A percentile compares a stretch with the other conserved stretches of the same genome.
Evolutionary conservation across 2,797 vertebrate genomes (phyloP).

Genomic region (Vipera latastei): DNA sequence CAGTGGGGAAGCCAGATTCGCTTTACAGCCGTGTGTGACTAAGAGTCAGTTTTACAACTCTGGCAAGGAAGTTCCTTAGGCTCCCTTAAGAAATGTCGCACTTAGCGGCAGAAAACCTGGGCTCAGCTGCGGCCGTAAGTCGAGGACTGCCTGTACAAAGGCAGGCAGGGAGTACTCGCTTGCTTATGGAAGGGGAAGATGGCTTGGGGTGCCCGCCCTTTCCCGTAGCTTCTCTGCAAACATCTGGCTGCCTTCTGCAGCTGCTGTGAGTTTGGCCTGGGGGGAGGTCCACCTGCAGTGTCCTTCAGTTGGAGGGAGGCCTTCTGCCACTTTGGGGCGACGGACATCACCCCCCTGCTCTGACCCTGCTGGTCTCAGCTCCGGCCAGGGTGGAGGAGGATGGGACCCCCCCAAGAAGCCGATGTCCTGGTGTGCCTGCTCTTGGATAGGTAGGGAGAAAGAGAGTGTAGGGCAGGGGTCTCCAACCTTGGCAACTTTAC

Average conservation of each 20-base stretch:
- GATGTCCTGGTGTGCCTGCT: background rate
- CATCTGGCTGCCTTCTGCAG: background rate
- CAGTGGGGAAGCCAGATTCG: background rate
- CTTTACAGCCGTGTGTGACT: background rate
- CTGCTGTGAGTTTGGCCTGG: background rate
- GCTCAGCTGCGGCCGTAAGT: background rate
- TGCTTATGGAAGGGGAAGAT: background rate
- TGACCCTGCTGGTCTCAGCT: background rate
- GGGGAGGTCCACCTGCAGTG: background rate
- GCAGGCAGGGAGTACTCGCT: background rate
- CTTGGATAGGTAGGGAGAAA: background rate
- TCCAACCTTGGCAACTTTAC: too few relatives aligned
- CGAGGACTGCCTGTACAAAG: background rate
- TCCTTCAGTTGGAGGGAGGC: background rate
- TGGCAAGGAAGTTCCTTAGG: background rate
- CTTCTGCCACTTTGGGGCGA: background rate
- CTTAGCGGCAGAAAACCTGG: background rate
- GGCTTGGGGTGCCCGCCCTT: background rate
- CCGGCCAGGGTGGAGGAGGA: background rate
- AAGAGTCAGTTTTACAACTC: too few relatives aligned
- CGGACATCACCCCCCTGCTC: background rate
- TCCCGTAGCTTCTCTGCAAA: background rate
- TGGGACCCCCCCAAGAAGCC: background rate
- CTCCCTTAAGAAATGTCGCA: rapidly evolving
- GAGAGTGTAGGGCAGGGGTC: too few relatives aligned